These are phyloP conservation scores for Hirtodrosophila duncani DNA, from an alignment of 2,888 invertebrate species.

Conservation along the genomic window DNA sequence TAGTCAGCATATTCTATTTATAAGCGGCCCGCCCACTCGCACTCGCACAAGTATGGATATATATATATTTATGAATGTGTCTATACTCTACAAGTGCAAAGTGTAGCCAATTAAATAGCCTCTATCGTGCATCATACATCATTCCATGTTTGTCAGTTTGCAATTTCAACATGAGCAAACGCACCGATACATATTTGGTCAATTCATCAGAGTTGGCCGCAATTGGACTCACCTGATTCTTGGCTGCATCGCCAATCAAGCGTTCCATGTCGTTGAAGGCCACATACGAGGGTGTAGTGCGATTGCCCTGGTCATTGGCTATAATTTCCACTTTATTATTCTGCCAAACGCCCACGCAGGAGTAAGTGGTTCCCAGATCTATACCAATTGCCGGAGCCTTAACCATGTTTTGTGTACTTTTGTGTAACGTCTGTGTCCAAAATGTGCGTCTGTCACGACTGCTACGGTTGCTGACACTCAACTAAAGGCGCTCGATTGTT, in stretches of 20 bases:
- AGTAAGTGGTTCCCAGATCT: slow-evolving; percentile 93
- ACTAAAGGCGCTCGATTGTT: slow-evolving; percentile 32
- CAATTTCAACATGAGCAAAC: slow-evolving; percentile 1
- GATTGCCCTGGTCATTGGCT: slow-evolving; percentile 92
- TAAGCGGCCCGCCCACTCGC: too few relatives aligned
- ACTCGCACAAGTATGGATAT: too few relatives aligned
- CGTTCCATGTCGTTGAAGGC: slow-evolving; percentile 92
- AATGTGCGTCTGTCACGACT: not conserved
- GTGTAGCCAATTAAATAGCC: too few relatives aligned
- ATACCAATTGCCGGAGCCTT: slow-evolving; percentile 84
- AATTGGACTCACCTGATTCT: slow-evolving; percentile 84
- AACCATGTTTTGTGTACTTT: slow-evolving; percentile 52
- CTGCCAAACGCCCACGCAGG: slow-evolving; percentile 91
- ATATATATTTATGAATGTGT: not conserved
- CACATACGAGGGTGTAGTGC: slow-evolving; percentile 92
- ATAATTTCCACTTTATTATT: slow-evolving; percentile 90
- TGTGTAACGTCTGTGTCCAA: not conserved
- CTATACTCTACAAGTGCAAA: too few relatives aligned
- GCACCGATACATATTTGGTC: slow-evolving; percentile 25
- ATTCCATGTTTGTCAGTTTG: not conserved
- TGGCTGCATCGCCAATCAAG: slow-evolving; percentile 91
- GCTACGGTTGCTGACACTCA: slow-evolving; percentile 11
- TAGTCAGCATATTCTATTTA: not conserved
- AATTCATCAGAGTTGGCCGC: slow-evolving; percentile 13
- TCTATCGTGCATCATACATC: too few relatives aligned